Percentiles rank a stretch among this genome's conserved stretches.
Evolutionary conservation across 2,113 vertebrate genomes (phyloP).

Genomic region (Microcebus jonahi): DNA sequence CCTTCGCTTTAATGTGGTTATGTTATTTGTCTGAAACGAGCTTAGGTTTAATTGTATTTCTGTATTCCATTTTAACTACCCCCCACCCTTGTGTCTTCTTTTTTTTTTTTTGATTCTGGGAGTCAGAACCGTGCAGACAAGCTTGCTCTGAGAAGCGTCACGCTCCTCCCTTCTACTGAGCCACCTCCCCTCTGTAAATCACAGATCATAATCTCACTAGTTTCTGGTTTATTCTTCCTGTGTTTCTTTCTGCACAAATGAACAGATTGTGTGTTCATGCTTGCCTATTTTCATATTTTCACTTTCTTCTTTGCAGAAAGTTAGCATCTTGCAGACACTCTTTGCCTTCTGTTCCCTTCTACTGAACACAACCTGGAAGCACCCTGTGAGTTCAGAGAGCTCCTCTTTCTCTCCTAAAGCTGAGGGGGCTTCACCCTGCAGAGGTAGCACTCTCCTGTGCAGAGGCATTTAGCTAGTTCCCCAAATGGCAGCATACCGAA

Average conservation of each 20-base stretch:
- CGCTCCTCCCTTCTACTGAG: fast-evolving
- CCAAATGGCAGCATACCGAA: background rate
- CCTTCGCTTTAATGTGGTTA: background rate
- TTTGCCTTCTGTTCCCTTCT: fast-evolving
- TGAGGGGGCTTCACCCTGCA: too few relatives aligned
- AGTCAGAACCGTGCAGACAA: background rate
- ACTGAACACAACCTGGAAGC: background rate
- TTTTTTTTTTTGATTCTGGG: background rate
- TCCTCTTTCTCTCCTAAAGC: background rate
- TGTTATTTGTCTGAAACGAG: background rate
- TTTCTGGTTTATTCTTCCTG: background rate
- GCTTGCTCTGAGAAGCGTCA: background rate
- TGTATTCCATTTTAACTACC: background rate
- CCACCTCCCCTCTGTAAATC: background rate
- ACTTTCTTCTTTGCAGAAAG: background rate
- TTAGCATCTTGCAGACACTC: background rate
- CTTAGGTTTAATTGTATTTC: background rate
- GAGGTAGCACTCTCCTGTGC: fast-evolving
- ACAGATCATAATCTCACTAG: background rate
- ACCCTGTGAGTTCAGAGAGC: background rate
- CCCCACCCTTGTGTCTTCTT: background rate
- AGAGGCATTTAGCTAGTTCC: background rate
- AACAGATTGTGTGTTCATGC: background rate
- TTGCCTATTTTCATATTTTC: background rate
- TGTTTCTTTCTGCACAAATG: background rate